Percentiles rank a stretch among this genome's conserved stretches.
Conservation (phyloP, 2,113 vertebrate species). For the Origma solitaria region DNA sequence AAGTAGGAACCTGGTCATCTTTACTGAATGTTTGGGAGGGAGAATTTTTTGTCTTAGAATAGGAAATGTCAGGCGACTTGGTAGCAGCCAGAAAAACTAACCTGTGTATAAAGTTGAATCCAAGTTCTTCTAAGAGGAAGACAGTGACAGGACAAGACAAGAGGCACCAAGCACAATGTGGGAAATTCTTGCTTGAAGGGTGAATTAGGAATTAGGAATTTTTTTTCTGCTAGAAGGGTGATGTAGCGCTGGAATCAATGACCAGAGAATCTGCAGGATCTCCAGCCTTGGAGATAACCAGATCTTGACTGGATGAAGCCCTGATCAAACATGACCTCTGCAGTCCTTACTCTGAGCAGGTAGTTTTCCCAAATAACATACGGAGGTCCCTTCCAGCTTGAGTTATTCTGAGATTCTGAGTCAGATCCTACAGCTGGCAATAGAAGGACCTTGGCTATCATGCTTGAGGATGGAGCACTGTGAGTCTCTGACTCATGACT, state of each 20-base stretch:
- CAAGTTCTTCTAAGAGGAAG: background rate
- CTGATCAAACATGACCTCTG: background rate
- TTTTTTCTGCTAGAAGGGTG: background rate
- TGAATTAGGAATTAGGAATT: too few relatives aligned
- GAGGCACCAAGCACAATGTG: background rate
- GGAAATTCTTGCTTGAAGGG: too few relatives aligned
- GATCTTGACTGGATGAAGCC: background rate
- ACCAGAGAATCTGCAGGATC: background rate
- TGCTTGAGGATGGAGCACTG: background rate
- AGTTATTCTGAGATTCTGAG: background rate
- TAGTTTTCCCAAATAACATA: background rate
- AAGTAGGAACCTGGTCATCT: background rate
- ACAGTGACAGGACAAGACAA: background rate
- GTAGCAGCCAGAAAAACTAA: background rate
- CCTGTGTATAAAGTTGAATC: rapidly evolving
- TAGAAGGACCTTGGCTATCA: background rate
- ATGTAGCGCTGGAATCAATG: background rate
- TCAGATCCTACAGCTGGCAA: background rate
- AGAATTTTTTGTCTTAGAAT: background rate
- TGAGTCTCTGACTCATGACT: background rate
- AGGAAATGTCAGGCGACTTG: background rate
- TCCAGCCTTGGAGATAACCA: background rate
- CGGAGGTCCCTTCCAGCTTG: background rate
- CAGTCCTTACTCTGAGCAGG: background rate
- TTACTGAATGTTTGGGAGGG: background rate